Percentiles rank a stretch among this genome's conserved stretches.
These are phyloP conservation scores for Xerus inauris DNA, from an alignment of 2,113 vertebrate species.

Conservation along the genomic window DNA sequence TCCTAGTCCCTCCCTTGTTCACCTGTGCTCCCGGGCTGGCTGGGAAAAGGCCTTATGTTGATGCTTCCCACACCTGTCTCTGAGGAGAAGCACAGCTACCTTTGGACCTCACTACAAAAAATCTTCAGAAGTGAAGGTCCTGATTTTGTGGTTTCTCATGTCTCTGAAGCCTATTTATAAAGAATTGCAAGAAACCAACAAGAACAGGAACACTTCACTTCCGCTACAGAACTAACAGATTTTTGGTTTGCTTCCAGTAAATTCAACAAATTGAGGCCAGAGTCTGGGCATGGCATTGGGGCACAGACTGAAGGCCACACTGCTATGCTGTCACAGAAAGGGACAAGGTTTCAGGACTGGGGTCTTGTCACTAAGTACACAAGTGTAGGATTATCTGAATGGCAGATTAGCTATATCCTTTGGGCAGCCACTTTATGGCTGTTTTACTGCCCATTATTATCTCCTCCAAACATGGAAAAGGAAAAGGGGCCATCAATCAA, in stretches of 20 bases:
- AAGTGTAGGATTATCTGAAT: too few species aligned
- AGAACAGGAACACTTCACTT: too few species aligned
- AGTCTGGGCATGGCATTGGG: background rate
- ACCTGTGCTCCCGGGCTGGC: background rate
- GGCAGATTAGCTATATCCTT: background rate
- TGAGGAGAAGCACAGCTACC: background rate
- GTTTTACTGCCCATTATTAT: fast-evolving
- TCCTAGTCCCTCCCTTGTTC: fast-evolving
- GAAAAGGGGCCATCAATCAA: background rate
- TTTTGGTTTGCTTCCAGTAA: background rate
- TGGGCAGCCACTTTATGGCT: background rate
- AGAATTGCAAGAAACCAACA: fast-evolving
- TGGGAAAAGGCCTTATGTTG: background rate
- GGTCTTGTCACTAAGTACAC: background rate
- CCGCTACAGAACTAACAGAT: background rate
- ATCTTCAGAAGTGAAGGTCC: background rate
- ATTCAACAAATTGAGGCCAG: background rate
- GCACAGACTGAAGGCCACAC: background rate
- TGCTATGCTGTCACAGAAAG: background rate
- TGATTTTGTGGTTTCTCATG: background rate
- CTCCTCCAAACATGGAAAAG: background rate
- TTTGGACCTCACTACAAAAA: background rate
- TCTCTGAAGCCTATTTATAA: background rate
- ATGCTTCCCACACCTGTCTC: background rate
- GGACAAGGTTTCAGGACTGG: background rate